A percentile compares a stretch with the other conserved stretches of the same genome.
Evolutionary conservation across 1,140 invertebrate genomes (phyloP).

Genomic region (Globodera ellingtonae): DNA sequence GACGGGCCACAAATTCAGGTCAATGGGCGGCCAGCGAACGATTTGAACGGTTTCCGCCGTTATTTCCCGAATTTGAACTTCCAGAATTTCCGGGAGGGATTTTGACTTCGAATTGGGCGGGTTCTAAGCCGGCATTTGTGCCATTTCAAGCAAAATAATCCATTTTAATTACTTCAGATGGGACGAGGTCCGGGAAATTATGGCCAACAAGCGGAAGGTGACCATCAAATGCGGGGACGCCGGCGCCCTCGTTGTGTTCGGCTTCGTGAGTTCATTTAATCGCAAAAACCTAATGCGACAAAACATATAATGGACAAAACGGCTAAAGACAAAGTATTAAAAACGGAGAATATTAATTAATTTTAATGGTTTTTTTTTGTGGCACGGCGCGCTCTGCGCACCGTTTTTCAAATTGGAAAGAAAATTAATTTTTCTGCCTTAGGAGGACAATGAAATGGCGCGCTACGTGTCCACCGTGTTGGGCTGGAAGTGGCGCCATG

Average conservation of each 20-base stretch:
- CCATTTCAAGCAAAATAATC: slow-evolving; percentile 9
- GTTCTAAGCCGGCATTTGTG: background rate
- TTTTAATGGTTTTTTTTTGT: too few relatives aligned
- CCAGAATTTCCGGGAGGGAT: too few relatives aligned
- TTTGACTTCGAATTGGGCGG: too few relatives aligned
- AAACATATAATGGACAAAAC: background rate
- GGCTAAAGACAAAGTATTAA: too few relatives aligned
- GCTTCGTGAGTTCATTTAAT: slow-evolving; percentile 15
- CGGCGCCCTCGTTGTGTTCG: slow-evolving; percentile 5
- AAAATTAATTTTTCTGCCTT: background rate
- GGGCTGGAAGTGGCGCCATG: slow-evolving; percentile 25
- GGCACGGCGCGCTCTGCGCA: too few relatives aligned
- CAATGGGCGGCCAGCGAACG: background rate
- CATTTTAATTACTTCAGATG: slow-evolving; percentile 39
- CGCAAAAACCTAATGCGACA: background rate
- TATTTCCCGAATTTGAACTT: background rate
- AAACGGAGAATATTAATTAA: background rate
- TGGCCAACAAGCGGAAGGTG: slow-evolving; percentile 42
- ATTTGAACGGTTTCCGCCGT: too few relatives aligned
- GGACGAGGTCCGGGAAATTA: slow-evolving; percentile 52
- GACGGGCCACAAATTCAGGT: slow-evolving; percentile 39
- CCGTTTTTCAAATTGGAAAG: too few relatives aligned
- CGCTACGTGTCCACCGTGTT: slow-evolving; percentile 27
- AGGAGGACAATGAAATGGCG: slow-evolving; percentile 32
- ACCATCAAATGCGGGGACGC: slow-evolving; percentile 38